Percentiles rank a stretch among this genome's conserved stretches.
These are phyloP conservation scores for Uropetala carovei DNA, from an alignment of 2,888 invertebrate genomes.

Conservation along the genomic window DNA sequence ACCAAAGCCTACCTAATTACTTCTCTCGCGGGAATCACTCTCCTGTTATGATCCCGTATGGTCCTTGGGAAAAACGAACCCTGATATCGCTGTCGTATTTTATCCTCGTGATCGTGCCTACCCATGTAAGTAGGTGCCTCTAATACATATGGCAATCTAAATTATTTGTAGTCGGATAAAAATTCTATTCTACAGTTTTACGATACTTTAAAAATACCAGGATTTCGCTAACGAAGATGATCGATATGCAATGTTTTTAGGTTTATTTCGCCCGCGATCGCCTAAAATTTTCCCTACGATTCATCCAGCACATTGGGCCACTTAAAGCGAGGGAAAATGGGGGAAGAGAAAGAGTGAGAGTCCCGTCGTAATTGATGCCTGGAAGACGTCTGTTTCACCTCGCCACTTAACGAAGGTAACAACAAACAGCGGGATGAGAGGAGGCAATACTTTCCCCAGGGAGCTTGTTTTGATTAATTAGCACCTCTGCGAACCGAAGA, in stretches of 20 bases:
- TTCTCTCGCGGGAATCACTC: too few relatives aligned
- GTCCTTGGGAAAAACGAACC: too few relatives aligned
- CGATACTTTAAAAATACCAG: not conserved
- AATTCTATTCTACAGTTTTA: too few relatives aligned
- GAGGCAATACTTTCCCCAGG: not conserved
- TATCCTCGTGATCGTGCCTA: too few relatives aligned
- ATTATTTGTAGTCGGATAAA: too few relatives aligned
- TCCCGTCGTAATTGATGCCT: slow-evolving; percentile 1
- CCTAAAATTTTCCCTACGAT: not conserved
- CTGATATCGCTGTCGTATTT: too few relatives aligned
- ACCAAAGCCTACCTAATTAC: too few relatives aligned
- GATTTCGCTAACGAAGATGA: not conserved
- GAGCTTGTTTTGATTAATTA: slow-evolving; percentile 35
- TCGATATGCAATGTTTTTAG: not conserved
- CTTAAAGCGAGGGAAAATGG: not conserved
- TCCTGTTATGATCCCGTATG: too few relatives aligned
- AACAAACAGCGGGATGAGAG: not conserved
- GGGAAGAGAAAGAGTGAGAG: not conserved
- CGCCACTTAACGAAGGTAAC: slow-evolving; percentile 7
- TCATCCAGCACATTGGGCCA: not conserved
- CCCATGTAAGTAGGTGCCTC: too few relatives aligned
- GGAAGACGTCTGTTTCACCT: not conserved
- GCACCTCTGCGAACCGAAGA: not conserved
- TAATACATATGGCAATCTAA: too few relatives aligned
- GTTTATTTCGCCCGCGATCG: not conserved